A percentile compares a stretch with the other conserved stretches of the same genome.
Conservation (phyloP, 2,113 vertebrate species). For the Syngnathus scovelli region DNA sequence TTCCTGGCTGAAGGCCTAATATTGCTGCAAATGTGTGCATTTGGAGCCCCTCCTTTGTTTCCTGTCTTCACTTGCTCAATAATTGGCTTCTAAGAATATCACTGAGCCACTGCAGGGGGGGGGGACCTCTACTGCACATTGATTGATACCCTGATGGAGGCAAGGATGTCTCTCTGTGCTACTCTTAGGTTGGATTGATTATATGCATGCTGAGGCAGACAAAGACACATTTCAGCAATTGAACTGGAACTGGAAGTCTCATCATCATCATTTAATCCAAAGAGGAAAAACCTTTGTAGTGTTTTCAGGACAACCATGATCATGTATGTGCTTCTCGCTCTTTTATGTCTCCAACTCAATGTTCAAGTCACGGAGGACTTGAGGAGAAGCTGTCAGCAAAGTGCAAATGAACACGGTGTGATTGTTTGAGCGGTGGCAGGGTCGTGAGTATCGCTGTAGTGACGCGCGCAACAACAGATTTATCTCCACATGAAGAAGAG, state of each 20-base stretch:
- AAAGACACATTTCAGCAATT: background rate
- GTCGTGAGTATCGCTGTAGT: conserved; percentile 5
- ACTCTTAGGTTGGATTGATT: background rate
- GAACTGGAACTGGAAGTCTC: background rate
- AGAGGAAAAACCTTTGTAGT: background rate
- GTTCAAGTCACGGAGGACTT: conserved; percentile 13
- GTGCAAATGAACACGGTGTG: conserved; percentile 19
- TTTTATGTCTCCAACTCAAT: conserved; percentile 15
- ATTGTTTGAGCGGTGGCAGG: conserved; percentile 15
- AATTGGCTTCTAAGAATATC: conserved; percentile 1
- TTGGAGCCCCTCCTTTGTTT: background rate
- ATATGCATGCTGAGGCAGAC: background rate
- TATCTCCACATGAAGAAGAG: conserved; percentile 39
- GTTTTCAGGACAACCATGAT: conserved; percentile 15
- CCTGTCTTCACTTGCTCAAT: background rate
- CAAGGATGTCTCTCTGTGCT: background rate
- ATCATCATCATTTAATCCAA: conserved; percentile 5
- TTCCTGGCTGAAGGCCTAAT: too few relatives aligned
- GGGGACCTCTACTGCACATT: background rate
- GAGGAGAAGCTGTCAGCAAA: conserved; percentile 5
- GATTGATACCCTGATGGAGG: background rate
- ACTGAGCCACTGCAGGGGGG: background rate
- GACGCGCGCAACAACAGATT: conserved; percentile 37
- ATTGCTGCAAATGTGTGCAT: background rate
- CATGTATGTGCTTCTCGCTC: conserved; percentile 4